Evolutionary conservation across 1,140 invertebrate genomes (phyloP), one percentile per base, ranked within the genome.

Genomic region (Spodoptera litura): DNA sequence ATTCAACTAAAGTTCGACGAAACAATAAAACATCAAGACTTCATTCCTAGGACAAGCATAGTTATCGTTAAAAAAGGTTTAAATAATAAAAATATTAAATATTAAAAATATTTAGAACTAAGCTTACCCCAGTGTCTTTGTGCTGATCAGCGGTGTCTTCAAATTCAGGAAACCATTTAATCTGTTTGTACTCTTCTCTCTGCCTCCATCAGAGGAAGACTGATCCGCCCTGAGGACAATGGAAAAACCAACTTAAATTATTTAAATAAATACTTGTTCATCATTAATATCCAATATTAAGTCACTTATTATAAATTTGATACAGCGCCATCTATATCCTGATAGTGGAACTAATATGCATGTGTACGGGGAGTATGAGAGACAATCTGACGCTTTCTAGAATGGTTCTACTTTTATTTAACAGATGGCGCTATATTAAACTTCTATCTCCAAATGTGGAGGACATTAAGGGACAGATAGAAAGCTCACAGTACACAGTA

Each of bases 161-260:
- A 98, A 91, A 85, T 95, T 97, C 20, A 98, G 95, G 81, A 97
- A 97, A 53, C 97, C 97, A 88, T 97, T 97, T 25, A 96, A 85
- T 77, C 95, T 94, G 56, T 87, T 92, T 61, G 92, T 92, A 35
- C 87, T 92, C 82, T 95, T 94, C 72, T 92, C 89, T 86, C 93
- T 81, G 5, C 89, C 89, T 6, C 88, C 81, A 74, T 90, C 87
- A 3, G 83, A 82, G 20, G 88, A 84, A 31, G 90, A 79, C 59
- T 88, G 87, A 15, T 94, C 92, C 9, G 84, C 87, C 53, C 90
- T 91, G 78, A 9, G 84, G 83, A 77, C 81, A 83, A 81, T 79
- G 59, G 77, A 20, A 73, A 75, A 78, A 74, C 13, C 1, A 15
- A 35, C 11, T 51, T 51, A 38, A 38, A 15, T n/a, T 13, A 11